Conservation (phyloP, 2,797 vertebrate genomes). For the Hypotaenidia okinawae region DNA sequence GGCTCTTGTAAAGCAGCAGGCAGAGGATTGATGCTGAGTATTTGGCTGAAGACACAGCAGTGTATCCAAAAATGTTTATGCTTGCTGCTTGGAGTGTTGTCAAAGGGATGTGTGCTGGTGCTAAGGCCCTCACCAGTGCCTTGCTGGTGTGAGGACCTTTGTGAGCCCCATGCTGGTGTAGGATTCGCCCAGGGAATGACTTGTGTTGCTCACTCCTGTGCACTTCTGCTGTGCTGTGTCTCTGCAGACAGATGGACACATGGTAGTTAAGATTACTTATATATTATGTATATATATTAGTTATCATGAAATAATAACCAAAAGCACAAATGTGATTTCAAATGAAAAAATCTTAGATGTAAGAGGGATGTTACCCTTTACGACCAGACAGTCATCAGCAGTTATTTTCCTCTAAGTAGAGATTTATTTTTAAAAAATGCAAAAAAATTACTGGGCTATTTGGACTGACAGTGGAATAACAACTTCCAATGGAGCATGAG, state of each 20-base stretch:
- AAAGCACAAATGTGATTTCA: background rate
- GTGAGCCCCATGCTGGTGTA: background rate
- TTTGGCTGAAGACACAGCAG: fast-evolving
- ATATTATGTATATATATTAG: too few species aligned
- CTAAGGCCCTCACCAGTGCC: background rate
- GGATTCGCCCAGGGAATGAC: background rate
- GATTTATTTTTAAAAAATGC: background rate
- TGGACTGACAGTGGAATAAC: background rate
- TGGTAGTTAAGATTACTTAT: background rate
- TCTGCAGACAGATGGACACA: background rate
- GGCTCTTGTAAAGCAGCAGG: background rate
- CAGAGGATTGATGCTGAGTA: background rate
- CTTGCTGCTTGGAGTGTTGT: background rate
- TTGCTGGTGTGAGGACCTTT: background rate
- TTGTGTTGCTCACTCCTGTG: background rate
- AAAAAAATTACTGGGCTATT: background rate
- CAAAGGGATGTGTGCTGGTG: background rate
- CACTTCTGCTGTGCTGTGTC: background rate
- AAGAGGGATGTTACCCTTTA: background rate
- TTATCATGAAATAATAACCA: slow-evolving; percentile 48
- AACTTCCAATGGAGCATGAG: background rate
- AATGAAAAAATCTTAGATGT: background rate
- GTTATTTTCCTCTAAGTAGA: slow-evolving; percentile 41
- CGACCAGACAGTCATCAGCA: background rate
- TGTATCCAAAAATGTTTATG: fast-evolving